Conservation (phyloP, 2,113 vertebrate genomes). For the Lepisosteus osseus region DNA sequence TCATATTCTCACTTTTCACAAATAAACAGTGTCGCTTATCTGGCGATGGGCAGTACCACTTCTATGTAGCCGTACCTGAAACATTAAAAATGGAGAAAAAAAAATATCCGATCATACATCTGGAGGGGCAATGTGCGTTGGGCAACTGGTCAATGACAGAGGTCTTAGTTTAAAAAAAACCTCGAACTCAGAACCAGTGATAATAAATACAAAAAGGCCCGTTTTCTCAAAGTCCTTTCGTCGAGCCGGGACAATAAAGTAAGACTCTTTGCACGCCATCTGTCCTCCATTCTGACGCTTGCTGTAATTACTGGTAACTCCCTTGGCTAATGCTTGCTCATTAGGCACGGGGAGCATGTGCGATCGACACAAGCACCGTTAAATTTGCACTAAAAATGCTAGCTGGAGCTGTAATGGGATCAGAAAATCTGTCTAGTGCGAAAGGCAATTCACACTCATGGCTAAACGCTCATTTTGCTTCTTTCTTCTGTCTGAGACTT, state of each 20-base stretch:
- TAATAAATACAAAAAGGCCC: too few relatives aligned
- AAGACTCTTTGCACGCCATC: slow-evolving; percentile 67
- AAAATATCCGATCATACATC: too few relatives aligned
- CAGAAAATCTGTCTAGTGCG: slow-evolving; percentile 76
- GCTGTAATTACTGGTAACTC: slow-evolving; percentile 72
- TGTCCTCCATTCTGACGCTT: slow-evolving; percentile 73
- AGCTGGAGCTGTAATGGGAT: slow-evolving; percentile 74
- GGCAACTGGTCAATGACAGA: too few relatives aligned
- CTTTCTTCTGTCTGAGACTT: slow-evolving; percentile 48
- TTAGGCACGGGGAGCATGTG: slow-evolving; percentile 76
- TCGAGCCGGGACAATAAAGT: slow-evolving; percentile 50
- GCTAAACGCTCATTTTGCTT: slow-evolving; percentile 78
- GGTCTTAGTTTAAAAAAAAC: too few relatives aligned
- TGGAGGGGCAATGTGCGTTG: too few relatives aligned
- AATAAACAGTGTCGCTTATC: slow-evolving; percentile 7
- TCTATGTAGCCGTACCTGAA: too few relatives aligned
- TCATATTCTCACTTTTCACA: slow-evolving; percentile 11
- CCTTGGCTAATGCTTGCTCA: slow-evolving; percentile 75
- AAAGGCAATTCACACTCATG: slow-evolving; percentile 77
- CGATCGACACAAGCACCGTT: slow-evolving; percentile 71
- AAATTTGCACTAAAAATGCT: slow-evolving; percentile 70
- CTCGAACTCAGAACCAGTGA: too few relatives aligned
- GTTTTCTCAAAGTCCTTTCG: not conserved
- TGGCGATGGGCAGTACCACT: too few relatives aligned
- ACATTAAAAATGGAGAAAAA: not conserved